phyloP scores from a whole-genome alignment of 2,113 vertebrate species.

The Garra rufa region DNA sequence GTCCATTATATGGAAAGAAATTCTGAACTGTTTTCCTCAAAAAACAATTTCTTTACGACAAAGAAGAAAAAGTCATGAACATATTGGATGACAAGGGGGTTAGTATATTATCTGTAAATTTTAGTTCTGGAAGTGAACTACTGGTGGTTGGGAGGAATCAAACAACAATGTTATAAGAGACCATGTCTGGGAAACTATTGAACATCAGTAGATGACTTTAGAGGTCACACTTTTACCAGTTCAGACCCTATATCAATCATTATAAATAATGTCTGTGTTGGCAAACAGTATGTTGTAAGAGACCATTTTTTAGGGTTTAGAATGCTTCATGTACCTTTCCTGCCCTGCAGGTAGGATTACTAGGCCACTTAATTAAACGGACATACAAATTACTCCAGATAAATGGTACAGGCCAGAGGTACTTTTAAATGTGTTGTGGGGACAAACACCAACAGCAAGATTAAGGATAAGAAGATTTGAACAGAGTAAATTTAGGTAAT shows the following conservation, averaged over 20 bases:
- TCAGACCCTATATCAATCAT: background rate
- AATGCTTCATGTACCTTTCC: conserved; percentile 23
- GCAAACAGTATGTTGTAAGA: conserved; percentile 40
- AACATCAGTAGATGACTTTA: background rate
- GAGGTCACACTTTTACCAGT: background rate
- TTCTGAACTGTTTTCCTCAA: too few relatives aligned
- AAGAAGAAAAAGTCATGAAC: too few relatives aligned
- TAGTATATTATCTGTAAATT: too few relatives aligned
- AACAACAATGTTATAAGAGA: background rate
- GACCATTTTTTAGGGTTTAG: background rate
- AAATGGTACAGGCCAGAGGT: conserved; percentile 47
- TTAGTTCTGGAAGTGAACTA: background rate
- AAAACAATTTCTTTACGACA: too few relatives aligned
- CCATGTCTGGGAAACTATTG: background rate
- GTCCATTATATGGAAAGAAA: too few relatives aligned
- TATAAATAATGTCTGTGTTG: background rate
- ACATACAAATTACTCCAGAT: conserved; percentile 68
- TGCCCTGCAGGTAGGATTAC: conserved; percentile 60
- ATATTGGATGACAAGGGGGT: too few relatives aligned
- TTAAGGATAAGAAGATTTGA: conserved; percentile 22
- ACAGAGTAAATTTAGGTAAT: background rate
- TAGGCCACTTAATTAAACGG: conserved; percentile 69
- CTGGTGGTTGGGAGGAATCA: background rate
- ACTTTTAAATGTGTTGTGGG: conserved; percentile 7
- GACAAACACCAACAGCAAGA: conserved; percentile 12